Percentiles rank a stretch among this genome's conserved stretches.
These are phyloP conservation scores for Aurelia aurita DNA, from an alignment of 30 jellyfish, hydroid and myxozoan species.

Conservation along the genomic window DNA sequence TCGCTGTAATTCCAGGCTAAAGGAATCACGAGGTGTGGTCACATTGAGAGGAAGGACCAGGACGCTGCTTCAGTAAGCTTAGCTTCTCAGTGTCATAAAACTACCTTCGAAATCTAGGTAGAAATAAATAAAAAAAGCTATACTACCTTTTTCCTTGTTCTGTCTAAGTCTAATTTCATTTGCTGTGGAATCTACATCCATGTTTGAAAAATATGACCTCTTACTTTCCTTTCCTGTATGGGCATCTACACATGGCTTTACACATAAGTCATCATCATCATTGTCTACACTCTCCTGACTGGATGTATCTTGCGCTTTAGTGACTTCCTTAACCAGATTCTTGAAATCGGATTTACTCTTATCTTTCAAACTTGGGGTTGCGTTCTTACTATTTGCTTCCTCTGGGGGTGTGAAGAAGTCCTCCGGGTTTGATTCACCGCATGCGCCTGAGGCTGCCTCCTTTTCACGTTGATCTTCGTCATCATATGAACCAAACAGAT, in stretches of 20 bases:
- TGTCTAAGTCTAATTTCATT: background rate
- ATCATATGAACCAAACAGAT: constrained; percentile 48
- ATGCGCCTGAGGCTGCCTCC: background rate
- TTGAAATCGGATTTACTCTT: constrained; percentile 10
- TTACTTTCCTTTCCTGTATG: background rate
- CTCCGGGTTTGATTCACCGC: background rate
- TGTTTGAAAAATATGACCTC: background rate
- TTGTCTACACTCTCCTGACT: background rate
- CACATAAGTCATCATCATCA: constrained; percentile 9
- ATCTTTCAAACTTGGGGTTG: background rate
- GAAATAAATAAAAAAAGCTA: too few species aligned
- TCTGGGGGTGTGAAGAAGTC: background rate
- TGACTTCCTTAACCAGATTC: constrained; percentile 1
- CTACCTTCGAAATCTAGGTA: too few species aligned
- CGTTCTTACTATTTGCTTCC: background rate
- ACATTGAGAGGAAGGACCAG: too few species aligned
- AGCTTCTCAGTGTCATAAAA: too few species aligned
- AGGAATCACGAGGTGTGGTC: too few species aligned
- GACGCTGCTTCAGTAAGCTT: too few species aligned
- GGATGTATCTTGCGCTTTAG: background rate
- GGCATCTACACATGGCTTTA: constrained; percentile 2
- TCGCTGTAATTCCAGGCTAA: too few species aligned
- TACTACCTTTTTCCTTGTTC: too few species aligned
- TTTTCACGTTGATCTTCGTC: constrained; percentile 2
- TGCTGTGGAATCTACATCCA: background rate